Conservation (phyloP, 2,797 vertebrate species). For the Loris lydekkerianus region DNA sequence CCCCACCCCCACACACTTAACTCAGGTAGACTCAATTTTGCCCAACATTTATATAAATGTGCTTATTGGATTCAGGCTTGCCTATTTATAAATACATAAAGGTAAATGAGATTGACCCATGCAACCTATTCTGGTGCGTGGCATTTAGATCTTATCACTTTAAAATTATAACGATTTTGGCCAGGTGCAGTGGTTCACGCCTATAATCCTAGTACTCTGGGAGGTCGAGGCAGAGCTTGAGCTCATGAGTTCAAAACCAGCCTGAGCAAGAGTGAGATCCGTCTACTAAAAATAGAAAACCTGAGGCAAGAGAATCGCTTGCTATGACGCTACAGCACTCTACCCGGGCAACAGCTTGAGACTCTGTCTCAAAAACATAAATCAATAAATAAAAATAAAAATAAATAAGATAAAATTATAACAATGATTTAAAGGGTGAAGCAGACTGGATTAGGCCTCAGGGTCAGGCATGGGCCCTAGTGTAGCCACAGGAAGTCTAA, state of each 20-base stretch:
- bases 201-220: no score
- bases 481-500: background rate
- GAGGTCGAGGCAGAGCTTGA: no score
- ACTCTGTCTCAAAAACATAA: no score
- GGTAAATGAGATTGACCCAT: slow-evolving; percentile 35
- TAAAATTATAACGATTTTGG: background rate
- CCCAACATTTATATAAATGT: slow-evolving; percentile 64
- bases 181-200: no score
- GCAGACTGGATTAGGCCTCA: background rate
- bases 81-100: slow-evolving; percentile 53
- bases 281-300: no score
- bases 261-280: no score
- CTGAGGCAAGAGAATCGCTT: no score
- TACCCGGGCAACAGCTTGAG: no score
- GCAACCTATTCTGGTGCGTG: slow-evolving; percentile 21
- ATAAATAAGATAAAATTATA: background rate
- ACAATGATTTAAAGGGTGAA: slow-evolving; percentile 35
- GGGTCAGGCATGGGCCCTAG: background rate
- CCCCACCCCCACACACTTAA: slow-evolving; percentile 50
- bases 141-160: background rate
- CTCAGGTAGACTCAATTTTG: slow-evolving; percentile 44
- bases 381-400: no score
- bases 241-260: no score
- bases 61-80: slow-evolving; percentile 44
- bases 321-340: no score